Evolutionary conservation across 1,140 invertebrate species (phyloP).

Genomic region (Parapsyche elsis): DNA sequence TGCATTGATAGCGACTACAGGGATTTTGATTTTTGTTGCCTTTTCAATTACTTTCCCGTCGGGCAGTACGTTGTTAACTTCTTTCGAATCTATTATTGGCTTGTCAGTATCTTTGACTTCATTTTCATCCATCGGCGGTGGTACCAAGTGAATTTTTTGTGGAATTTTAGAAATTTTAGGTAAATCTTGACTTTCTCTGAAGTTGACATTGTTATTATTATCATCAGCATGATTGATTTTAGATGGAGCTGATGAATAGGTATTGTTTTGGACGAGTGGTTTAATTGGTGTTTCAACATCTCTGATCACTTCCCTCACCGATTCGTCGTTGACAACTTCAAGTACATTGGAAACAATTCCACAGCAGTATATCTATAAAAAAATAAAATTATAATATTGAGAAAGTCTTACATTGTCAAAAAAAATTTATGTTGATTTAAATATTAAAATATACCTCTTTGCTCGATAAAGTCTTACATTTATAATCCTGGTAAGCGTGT

Average conservation of each 20-base stretch:
- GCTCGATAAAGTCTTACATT: background rate
- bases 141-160: slow-evolving; percentile 32
- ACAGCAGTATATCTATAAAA: slow-evolving; percentile 50
- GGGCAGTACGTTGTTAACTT: slow-evolving; percentile 46
- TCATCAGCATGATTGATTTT: slow-evolving; percentile 15
- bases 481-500: background rate
- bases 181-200: slow-evolving; percentile 31
- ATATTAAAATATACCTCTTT: slow-evolving; percentile 13
- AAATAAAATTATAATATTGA: slow-evolving; percentile 7
- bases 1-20: background rate
- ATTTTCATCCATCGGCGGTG: slow-evolving; percentile 34
- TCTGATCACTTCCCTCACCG: background rate
- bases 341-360: background rate
- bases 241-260: slow-evolving; percentile 2
- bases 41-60: slow-evolving; percentile 38
- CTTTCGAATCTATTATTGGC: slow-evolving; percentile 44
- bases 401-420: background rate
- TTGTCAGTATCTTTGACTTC: slow-evolving; percentile 40
- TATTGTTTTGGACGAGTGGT: slow-evolving; percentile 36
- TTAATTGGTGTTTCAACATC: slow-evolving; percentile 32
- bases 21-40: slow-evolving; percentile 32
- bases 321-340: slow-evolving; percentile 44
- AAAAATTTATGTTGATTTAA: slow-evolving; percentile 10
- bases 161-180: slow-evolving; percentile 45
- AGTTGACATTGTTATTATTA: slow-evolving; percentile 30